phyloP scores from a whole-genome alignment of 2,797 vertebrate genomes.

The Gadopsis marmoratus region DNA sequence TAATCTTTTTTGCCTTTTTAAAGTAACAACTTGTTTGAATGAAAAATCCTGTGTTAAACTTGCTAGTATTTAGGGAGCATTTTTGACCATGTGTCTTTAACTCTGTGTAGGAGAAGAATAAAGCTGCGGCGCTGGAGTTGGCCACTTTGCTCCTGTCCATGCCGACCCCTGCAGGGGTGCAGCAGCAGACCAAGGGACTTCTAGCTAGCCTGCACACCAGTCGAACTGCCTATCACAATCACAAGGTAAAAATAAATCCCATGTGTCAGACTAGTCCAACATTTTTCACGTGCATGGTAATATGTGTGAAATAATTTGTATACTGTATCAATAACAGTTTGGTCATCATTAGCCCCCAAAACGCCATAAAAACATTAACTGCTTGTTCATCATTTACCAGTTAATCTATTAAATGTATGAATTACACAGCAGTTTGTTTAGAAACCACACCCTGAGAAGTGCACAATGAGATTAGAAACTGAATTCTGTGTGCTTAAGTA shows the following conservation, averaged over 20 bases:
- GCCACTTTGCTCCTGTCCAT: conserved; percentile 95
- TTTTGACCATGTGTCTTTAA: conserved; percentile 22
- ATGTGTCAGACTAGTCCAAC: too few relatives aligned
- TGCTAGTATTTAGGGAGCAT: background rate
- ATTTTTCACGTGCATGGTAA: background rate
- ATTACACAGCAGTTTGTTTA: background rate
- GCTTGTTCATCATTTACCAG: background rate
- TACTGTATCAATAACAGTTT: background rate
- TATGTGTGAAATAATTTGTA: background rate
- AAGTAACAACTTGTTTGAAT: background rate
- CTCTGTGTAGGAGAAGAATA: conserved; percentile 92
- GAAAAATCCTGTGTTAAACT: background rate
- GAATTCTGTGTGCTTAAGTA: background rate
- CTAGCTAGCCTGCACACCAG: conserved; percentile 97
- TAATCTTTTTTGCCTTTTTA: background rate
- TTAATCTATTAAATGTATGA: background rate
- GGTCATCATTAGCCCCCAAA: background rate
- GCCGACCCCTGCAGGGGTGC: conserved; percentile 95
- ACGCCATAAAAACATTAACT: background rate
- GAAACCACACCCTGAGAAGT: background rate
- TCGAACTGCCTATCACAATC: conserved; percentile 97
- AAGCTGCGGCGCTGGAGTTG: conserved; percentile 92
- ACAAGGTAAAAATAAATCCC: conserved; percentile 88
- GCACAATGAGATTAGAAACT: background rate
- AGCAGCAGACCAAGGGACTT: conserved; percentile 98